phyloP scores from a whole-genome alignment of 2,113 vertebrate genomes.

The Potamarius usumacintae region DNA sequence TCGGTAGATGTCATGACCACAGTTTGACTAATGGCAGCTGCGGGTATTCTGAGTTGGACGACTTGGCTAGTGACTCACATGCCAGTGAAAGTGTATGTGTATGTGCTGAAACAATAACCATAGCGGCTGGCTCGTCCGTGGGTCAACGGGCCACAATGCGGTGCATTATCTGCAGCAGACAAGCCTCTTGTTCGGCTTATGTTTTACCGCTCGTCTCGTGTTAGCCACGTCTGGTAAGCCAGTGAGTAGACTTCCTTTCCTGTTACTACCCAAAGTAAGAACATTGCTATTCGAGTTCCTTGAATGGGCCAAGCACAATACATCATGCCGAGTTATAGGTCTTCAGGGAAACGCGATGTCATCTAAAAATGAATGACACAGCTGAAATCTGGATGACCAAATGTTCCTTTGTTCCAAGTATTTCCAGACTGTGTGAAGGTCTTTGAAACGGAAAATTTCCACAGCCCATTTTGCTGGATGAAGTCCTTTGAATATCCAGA shows the following conservation, averaged over 20 bases:
- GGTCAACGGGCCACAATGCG: slow-evolving; percentile 60
- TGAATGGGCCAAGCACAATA: slow-evolving; percentile 48
- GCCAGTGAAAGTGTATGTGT: slow-evolving; percentile 39
- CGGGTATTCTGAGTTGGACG: slow-evolving; percentile 40
- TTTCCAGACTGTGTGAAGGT: slow-evolving; percentile 24
- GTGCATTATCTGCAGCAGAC: slow-evolving; percentile 60
- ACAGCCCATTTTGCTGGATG: background rate
- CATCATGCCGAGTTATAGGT: slow-evolving; percentile 10
- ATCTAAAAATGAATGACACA: slow-evolving; percentile 32
- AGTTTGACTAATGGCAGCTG: slow-evolving; percentile 66
- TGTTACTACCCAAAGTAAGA: slow-evolving; percentile 55
- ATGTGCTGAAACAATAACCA: slow-evolving; percentile 57
- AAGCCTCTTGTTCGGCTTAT: slow-evolving; percentile 58
- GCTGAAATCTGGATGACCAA: slow-evolving; percentile 33
- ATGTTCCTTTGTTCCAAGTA: background rate
- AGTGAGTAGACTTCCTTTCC: slow-evolving; percentile 62
- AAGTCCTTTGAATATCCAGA: background rate
- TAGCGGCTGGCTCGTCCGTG: slow-evolving; percentile 55
- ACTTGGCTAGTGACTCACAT: slow-evolving; percentile 61
- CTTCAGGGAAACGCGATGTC: slow-evolving; percentile 37
- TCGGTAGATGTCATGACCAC: slow-evolving; percentile 63
- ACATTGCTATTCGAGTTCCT: slow-evolving; percentile 19
- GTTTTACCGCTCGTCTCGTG: slow-evolving; percentile 59
- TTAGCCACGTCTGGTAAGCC: slow-evolving; percentile 62
- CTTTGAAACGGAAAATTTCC: background rate